phyloP scores from a whole-genome alignment of 1,140 invertebrate species.

The Ceratoteleas bidentatus region DNA sequence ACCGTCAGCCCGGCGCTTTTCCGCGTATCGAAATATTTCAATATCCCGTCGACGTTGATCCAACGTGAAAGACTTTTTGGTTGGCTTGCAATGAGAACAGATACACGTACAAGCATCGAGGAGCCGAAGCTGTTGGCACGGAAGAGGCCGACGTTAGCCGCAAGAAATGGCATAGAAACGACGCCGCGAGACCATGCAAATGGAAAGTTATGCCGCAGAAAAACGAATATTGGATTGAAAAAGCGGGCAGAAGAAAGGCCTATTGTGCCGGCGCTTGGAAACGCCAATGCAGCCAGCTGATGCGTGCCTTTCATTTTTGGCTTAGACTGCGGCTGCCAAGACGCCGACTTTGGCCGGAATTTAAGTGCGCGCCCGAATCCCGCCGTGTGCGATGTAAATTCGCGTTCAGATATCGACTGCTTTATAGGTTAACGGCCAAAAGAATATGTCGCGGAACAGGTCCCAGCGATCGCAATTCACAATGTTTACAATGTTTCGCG shows the following conservation, averaged over 20 bases:
- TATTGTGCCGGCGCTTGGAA: slow-evolving; percentile 48
- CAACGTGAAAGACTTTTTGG: slow-evolving; percentile 58
- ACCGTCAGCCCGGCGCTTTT: slow-evolving; percentile 28
- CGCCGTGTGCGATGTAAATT: slow-evolving; percentile 36
- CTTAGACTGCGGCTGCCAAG: slow-evolving; percentile 70
- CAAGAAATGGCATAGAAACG: slow-evolving; percentile 62
- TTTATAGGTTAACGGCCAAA: slow-evolving; percentile 42
- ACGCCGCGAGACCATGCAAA: slow-evolving; percentile 75
- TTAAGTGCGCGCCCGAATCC: slow-evolving; percentile 39
- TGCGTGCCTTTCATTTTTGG: slow-evolving; percentile 76
- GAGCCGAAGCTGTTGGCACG: slow-evolving; percentile 56
- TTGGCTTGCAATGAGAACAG: slow-evolving; percentile 59
- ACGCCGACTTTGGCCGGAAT: slow-evolving; percentile 49
- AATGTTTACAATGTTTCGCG: not conserved
- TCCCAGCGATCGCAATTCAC: not conserved
- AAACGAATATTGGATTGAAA: slow-evolving; percentile 80
- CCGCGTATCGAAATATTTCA: slow-evolving; percentile 72
- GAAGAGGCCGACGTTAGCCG: slow-evolving; percentile 56
- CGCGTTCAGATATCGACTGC: slow-evolving; percentile 27
- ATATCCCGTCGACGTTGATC: slow-evolving; percentile 73
- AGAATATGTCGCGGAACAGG: slow-evolving; percentile 23
- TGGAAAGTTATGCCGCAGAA: slow-evolving; percentile 79
- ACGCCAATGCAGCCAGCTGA: slow-evolving; percentile 66
- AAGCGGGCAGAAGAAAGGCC: slow-evolving; percentile 59
- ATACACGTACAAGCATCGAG: slow-evolving; percentile 50